These are phyloP conservation scores for Porites rus DNA, from an alignment of 92 coral and sea anemone genomes.

Conservation along the genomic window DNA sequence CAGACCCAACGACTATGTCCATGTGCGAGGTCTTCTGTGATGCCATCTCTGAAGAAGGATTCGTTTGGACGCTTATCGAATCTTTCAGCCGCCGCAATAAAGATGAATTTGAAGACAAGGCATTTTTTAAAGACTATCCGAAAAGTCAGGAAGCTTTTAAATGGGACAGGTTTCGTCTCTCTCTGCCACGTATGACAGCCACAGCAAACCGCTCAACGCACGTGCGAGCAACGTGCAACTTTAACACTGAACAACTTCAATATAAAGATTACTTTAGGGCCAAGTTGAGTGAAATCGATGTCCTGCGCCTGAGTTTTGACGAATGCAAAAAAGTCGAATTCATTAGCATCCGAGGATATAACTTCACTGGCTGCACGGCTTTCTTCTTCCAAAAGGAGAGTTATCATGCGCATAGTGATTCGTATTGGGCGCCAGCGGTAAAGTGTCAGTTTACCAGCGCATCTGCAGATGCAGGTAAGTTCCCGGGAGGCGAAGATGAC, in stretches of 20 bases:
- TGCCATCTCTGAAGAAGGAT: slow-evolving; percentile 41
- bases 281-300: slow-evolving; percentile 34
- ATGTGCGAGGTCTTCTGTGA: slow-evolving; percentile 38
- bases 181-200: too few relatives aligned
- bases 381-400: not conserved
- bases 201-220: slow-evolving; percentile 32
- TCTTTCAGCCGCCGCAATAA: slow-evolving; percentile 46
- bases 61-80: slow-evolving; percentile 65
- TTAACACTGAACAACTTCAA: slow-evolving; percentile 33
- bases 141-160: slow-evolving; percentile 16
- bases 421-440: not conserved
- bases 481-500: slow-evolving; percentile 19
- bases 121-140: slow-evolving; percentile 24
- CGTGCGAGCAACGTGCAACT: slow-evolving; percentile 61
- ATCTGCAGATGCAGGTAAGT: not conserved
- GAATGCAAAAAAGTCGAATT: slow-evolving; percentile 40
- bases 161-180: slow-evolving; percentile 55
- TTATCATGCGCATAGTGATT: slow-evolving; percentile 22
- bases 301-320: not conserved
- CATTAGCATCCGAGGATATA: slow-evolving; percentile 42
- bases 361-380: slow-evolving; percentile 32
- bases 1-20: not conserved
- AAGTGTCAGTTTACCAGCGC: not conserved
- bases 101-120: not conserved
- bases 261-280: slow-evolving; percentile 59